These are phyloP conservation scores for Scaptodrosophila lebanonensis DNA, from an alignment of 1,140 invertebrate genomes.

Conservation along the genomic window DNA sequence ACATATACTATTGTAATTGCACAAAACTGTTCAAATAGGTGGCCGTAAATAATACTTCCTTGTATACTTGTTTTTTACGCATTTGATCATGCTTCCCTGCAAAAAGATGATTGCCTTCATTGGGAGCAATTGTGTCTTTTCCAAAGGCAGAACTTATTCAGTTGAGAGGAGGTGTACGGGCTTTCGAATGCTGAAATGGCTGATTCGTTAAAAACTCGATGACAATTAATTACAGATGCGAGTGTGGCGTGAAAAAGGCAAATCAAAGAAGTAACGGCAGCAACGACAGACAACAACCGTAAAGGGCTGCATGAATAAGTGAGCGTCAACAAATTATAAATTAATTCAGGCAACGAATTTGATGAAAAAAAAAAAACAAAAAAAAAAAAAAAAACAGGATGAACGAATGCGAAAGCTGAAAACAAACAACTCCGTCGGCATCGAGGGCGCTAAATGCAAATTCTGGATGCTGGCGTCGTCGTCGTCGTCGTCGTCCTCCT, in stretches of 20 bases:
- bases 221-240: slow-evolving; percentile 70
- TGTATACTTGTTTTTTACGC: too few species aligned
- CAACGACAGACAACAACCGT: background rate
- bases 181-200: slow-evolving; percentile 31
- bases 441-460: slow-evolving; percentile 45
- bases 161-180: too few species aligned
- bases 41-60: too few species aligned
- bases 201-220: slow-evolving; percentile 67
- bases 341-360: slow-evolving; percentile 66
- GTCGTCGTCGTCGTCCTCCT: slow-evolving; percentile 2
- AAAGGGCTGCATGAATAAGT: slow-evolving; percentile 46
- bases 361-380: slow-evolving; percentile 70
- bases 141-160: too few species aligned
- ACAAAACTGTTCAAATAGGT: too few species aligned
- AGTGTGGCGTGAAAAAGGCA: slow-evolving; percentile 60
- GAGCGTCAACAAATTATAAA: slow-evolving; percentile 71
- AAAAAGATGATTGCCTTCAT: too few species aligned
- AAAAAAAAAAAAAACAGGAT: slow-evolving; percentile 27
- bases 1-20: too few species aligned
- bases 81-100: too few species aligned
- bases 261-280: slow-evolving; percentile 9
- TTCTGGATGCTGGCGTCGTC: too few species aligned
- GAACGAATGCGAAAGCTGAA: slow-evolving; percentile 8
- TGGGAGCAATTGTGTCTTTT: too few species aligned
- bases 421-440: slow-evolving; percentile 25